phyloP scores from a whole-genome alignment of 2,797 vertebrate genomes.

The Limosa lapponica region DNA sequence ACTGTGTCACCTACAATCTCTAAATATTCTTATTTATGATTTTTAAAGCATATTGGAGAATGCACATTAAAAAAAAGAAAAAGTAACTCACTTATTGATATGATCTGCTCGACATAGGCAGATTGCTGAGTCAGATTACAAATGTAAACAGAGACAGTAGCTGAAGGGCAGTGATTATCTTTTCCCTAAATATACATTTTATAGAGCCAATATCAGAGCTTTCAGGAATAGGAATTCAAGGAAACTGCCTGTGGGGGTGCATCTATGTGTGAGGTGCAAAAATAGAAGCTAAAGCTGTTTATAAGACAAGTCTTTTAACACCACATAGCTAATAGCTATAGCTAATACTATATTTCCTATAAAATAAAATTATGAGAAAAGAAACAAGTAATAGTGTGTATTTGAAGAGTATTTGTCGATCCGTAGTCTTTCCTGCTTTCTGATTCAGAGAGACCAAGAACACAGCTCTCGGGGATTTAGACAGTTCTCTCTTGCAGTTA shows the following conservation, averaged over 20 bases:
- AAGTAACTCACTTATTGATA: neutral
- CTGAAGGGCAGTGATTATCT: neutral
- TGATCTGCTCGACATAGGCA: neutral
- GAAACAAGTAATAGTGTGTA: neutral
- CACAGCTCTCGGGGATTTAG: neutral
- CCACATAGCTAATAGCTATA: neutral
- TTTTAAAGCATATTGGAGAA: neutral
- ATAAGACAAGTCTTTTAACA: neutral
- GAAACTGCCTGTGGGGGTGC: neutral
- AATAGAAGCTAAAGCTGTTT: neutral
- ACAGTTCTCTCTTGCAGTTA: neutral
- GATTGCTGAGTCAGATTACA: slow-evolving; percentile 18
- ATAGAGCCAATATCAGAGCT: neutral
- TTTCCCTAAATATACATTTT: neutral
- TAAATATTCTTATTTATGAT: neutral
- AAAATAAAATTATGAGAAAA: neutral
- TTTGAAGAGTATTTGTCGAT: neutral
- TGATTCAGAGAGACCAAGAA: neutral
- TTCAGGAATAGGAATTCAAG: neutral
- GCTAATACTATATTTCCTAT: neutral
- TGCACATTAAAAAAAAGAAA: neutral
- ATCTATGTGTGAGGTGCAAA: neutral
- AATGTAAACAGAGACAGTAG: slow-evolving; percentile 15
- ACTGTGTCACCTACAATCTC: neutral
- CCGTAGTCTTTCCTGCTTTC: neutral